Evolutionary conservation across 2,113 vertebrate genomes (phyloP).

Genomic region (Periophthalmus modestus): DNA sequence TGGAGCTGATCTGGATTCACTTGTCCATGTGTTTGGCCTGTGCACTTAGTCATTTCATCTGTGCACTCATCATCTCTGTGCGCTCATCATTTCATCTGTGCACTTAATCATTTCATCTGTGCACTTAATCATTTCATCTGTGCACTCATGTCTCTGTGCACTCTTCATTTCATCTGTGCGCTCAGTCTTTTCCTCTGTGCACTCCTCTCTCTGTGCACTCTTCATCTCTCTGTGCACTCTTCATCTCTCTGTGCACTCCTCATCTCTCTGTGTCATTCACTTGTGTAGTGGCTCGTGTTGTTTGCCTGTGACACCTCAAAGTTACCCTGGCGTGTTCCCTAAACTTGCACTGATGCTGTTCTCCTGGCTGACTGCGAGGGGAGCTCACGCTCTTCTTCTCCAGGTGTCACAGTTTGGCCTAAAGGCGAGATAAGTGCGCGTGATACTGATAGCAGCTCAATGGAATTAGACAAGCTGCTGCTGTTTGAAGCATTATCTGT

Average conservation of each 20-base stretch:
- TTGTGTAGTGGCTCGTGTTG: slow-evolving; percentile 8
- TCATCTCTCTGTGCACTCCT: no score
- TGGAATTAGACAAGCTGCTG: slow-evolving; percentile 62
- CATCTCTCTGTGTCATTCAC: no score
- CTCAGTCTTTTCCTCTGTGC: neutral
- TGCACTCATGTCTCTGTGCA: no score
- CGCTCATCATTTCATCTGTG: no score
- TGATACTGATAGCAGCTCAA: slow-evolving; percentile 69
- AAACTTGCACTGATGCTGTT: slow-evolving; percentile 69
- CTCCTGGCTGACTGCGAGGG: slow-evolving; percentile 73
- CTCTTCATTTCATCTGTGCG: no score
- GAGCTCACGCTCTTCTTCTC: slow-evolving; percentile 80
- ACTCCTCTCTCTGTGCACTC: no score
- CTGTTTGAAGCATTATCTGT: slow-evolving; percentile 55
- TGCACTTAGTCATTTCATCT: slow-evolving; percentile 9
- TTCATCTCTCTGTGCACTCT: no score
- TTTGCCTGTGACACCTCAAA: slow-evolving; percentile 52
- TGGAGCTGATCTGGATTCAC: slow-evolving; percentile 25
- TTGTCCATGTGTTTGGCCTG: neutral
- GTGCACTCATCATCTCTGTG: no score
- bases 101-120: no score
- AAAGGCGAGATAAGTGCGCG: slow-evolving; percentile 71
- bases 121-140: slow-evolving; percentile 8
- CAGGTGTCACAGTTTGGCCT: slow-evolving; percentile 65
- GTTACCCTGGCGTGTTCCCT: slow-evolving; percentile 58